Base-by-base conservation (phyloP, 2,888 invertebrate genomes). In the Drosophila differens region DNA sequence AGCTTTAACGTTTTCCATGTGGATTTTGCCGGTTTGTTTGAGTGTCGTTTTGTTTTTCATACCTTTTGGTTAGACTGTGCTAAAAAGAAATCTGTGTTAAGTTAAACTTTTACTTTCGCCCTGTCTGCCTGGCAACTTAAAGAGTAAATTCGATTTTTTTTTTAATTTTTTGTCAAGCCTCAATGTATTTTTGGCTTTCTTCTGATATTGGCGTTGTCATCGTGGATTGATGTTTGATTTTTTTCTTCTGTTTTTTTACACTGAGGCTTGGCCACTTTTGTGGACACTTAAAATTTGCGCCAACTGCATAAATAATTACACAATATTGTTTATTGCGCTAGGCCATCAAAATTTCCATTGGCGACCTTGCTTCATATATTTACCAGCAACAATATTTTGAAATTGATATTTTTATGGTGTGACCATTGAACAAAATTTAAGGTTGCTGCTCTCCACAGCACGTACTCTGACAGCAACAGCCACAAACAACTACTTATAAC, bases 11-110 rank as follows among this genome's bases (percentile, higher is more conserved):
- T 82, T 61, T 81, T 80, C 65, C 79, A 76, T 47, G 62, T 72
- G 55, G 74, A 83, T 82, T 86, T 87, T 81, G 92, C 91, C 89
- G 92, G 91, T 91, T 85, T 68, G 91, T 91, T 82, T 80, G 22
- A 16, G 14, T 10, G 5, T 30, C 30, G 30, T 32, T 32, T 32
- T 22, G 22, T 16, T 32, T 32, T 22, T 10, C 58, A 49, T 39
- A 19, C 51, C 35, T 33, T 47, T 19, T 4, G 12, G 19, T 55
- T 35, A 19, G 28, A 52, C 60, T 52, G 76, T 82, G 74, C 80
- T 82, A 74, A 86, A 84, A 84, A 69, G 82, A 79, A 79, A 78
- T 74, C 60, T n/a, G 28, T 58, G 55, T 74, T 78, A 79, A 73
- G 77, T 61, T 81, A 68, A 81, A 81, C 86, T 88, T 86, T 86